A percentile compares a stretch with the other conserved stretches of the same genome.
phyloP scores from a whole-genome alignment of 1,140 invertebrate species.

The Vanessa tameamea region DNA sequence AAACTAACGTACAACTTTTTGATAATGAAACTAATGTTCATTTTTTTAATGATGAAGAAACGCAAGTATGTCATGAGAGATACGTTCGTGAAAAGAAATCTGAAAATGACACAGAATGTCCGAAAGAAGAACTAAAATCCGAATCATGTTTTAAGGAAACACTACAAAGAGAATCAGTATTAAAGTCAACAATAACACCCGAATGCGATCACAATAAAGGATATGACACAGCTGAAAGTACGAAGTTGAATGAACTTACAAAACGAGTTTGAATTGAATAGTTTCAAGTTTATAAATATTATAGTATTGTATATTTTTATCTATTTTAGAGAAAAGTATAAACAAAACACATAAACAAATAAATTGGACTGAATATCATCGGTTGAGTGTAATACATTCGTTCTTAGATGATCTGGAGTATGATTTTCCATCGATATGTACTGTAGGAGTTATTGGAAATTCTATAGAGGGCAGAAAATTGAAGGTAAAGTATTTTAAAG shows the following conservation, averaged over 20 bases:
- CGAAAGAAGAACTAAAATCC: neutral
- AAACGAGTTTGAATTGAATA: neutral
- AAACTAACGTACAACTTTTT: neutral
- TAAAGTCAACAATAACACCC: neutral
- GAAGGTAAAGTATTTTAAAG: conserved; percentile 46
- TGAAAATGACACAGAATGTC: neutral
- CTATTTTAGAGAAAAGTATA: conserved; percentile 14
- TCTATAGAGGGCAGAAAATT: conserved; percentile 60
- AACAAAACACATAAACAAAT: conserved; percentile 34
- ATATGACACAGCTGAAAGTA: neutral
- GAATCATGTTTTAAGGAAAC: neutral
- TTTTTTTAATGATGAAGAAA: neutral
- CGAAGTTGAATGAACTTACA: neutral
- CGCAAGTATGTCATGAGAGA: neutral
- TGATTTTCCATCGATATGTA: conserved; percentile 63
- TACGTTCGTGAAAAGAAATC: neutral
- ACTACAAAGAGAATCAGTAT: neutral
- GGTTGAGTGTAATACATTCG: conserved; percentile 56
- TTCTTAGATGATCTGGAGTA: conserved; percentile 63
- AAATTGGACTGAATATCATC: conserved; percentile 62
- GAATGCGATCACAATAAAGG: neutral
- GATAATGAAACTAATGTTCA: neutral
- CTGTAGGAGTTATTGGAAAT: conserved; percentile 57
- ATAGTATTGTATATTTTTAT: neutral
- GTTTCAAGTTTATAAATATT: neutral